These are phyloP conservation scores for Aurelia aurita DNA, from an alignment of 30 jellyfish, hydroid and myxozoan genomes.

Conservation along the genomic window DNA sequence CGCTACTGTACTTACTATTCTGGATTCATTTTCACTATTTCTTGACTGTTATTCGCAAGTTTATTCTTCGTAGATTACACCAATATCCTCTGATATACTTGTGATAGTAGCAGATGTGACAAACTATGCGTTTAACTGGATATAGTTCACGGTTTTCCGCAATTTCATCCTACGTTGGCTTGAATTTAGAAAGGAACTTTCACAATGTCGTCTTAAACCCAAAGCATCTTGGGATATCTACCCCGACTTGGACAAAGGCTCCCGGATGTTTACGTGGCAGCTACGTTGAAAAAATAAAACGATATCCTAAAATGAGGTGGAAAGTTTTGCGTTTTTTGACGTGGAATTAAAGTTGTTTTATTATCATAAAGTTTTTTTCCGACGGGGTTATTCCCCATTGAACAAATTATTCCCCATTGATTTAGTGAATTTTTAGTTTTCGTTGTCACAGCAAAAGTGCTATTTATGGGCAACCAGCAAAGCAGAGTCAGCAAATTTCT, in stretches of 20 bases:
- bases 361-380: too few species aligned
- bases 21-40: constrained; percentile 83
- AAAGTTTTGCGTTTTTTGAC: too few species aligned
- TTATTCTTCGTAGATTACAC: too few species aligned
- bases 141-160: constrained; percentile 23
- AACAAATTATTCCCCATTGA: too few species aligned
- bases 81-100: too few species aligned
- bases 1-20: constrained; percentile 85
- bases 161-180: constrained; percentile 68
- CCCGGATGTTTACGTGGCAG: constrained; percentile 98
- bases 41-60: neutral
- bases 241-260: constrained; percentile 4
- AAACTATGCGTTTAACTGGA: neutral
- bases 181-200: constrained; percentile 71
- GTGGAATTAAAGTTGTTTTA: too few species aligned
- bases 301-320: too few species aligned
- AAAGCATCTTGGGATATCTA: constrained; percentile 75
- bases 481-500: too few species aligned
- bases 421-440: too few species aligned
- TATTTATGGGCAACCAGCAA: too few species aligned
- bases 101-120: neutral
- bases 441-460: too few species aligned
- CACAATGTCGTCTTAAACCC: constrained; percentile 56
- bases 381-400: too few species aligned
- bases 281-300: neutral